Evolutionary conservation across 1,140 invertebrate species (phyloP).

Genomic region (Papilio xuthus): DNA sequence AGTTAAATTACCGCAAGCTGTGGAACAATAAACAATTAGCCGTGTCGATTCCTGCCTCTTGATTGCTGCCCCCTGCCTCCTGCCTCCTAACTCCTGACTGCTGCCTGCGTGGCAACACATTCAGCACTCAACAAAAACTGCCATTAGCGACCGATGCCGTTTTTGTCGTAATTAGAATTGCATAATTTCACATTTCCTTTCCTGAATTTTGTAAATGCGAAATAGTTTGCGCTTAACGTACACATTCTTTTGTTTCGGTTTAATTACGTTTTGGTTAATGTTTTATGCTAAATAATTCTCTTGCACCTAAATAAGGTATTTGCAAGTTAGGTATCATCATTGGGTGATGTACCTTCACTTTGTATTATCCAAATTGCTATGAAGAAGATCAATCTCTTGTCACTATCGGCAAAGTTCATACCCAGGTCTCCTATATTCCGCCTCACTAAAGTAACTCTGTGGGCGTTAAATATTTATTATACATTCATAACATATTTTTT

Average conservation of each 20-base stretch:
- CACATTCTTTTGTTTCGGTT: slow-evolving; percentile 1
- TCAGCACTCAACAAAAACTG: slow-evolving; percentile 25
- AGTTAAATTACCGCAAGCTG: neutral
- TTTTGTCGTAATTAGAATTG: slow-evolving; percentile 38
- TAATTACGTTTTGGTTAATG: slow-evolving; percentile 6
- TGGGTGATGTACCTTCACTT: too few relatives aligned
- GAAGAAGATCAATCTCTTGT: too few relatives aligned
- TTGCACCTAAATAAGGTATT: neutral
- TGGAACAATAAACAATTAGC: neutral
- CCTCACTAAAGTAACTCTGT: neutral
- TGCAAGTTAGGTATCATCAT: too few relatives aligned
- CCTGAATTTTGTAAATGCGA: slow-evolving; percentile 22
- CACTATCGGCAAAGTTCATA: too few relatives aligned
- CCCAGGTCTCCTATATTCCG: too few relatives aligned
- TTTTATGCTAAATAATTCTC: neutral
- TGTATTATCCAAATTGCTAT: too few relatives aligned
- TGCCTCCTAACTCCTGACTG: neutral
- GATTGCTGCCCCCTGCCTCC: neutral
- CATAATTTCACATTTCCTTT: slow-evolving; percentile 33
- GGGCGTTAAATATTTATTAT: neutral
- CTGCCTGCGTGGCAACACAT: neutral
- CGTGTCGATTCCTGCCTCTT: neutral
- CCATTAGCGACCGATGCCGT: slow-evolving; percentile 30
- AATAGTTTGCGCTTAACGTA: neutral
- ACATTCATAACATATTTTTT: neutral